Conservation (phyloP, 2,113 vertebrate species). For the Myotis davidii region DNA sequence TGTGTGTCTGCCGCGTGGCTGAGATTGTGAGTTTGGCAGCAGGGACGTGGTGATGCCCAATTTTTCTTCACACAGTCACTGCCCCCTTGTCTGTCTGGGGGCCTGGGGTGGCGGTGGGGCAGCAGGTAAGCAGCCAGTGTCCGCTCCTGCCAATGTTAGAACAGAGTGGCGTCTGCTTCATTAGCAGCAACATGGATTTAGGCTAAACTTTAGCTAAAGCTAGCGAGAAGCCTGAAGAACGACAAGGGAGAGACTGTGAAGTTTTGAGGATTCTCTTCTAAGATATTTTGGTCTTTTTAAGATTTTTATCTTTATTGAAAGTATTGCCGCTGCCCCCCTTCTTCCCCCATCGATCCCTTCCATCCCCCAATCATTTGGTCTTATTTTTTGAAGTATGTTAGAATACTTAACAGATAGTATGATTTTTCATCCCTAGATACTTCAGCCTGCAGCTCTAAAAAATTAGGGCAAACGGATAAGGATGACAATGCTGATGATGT, state of each 20-base stretch:
- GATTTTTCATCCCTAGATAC: neutral
- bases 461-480: neutral
- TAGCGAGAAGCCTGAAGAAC: neutral
- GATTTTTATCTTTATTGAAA: too few relatives aligned
- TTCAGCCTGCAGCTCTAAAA: slow-evolving; percentile 17
- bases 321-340: too few relatives aligned
- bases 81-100: neutral
- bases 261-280: neutral
- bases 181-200: neutral
- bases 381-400: neutral
- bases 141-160: neutral
- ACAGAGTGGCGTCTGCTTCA: rapidly evolving
- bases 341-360: too few relatives aligned
- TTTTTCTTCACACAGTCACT: neutral
- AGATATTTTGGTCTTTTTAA: neutral
- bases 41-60: rapidly evolving
- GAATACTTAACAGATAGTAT: neutral
- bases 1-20: neutral
- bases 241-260: neutral
- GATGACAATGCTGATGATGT: neutral
- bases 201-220: neutral
- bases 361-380: neutral
- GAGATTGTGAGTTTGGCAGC: neutral
- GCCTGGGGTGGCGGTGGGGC: neutral
- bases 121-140: neutral